Evolutionary conservation across 2,797 vertebrate species (phyloP), one percentile per base, ranked within the genome.

Genomic region (Chelon auratus): DNA sequence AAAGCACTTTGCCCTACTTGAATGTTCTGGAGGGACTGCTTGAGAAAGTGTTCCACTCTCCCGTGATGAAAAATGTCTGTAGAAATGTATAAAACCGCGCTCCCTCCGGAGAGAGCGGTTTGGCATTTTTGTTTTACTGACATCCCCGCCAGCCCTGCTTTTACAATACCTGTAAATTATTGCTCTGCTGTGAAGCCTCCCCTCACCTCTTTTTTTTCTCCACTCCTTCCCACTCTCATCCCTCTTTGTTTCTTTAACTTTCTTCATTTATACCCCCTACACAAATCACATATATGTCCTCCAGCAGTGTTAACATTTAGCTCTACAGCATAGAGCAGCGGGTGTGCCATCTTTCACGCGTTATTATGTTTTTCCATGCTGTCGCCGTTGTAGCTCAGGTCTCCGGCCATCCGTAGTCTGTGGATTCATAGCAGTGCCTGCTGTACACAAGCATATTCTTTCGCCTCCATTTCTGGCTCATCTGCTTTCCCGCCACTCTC

Each of bases 141-240:
- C 66, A 51, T 87, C 87, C 82, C 89, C 54, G 68, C 79, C 80
- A 86, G 85, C 88, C 77, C 71, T 79, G 84, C 85, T 91, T 93
- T 93, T 90, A 92, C 86, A 89, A 87, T 84, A 83, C 79, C 72
- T 87, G 77, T 91, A 92, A 93, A 90, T 92, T 90, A 93, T 90
- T 72, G 82, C 76, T 77, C 71, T 61, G 76, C 82, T 83, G 81
- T 58, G 60, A 72, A 82, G 40, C 54, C 65, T 52, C 58, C 67
- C 20, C 17, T 30, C 24, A 17, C 64, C 63, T 11, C 43, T 43
- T 42, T 48, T 3, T 26, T 26, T 26, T 26, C 17, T 8, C 30
- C 30, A 5, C 30, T 33, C 30, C 17, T 58, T 18, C 26, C 47
- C 39, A 20, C 45, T 77, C 74, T 83, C 77, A 75, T 85, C 63